Evolutionary conservation across 1,140 invertebrate species (phyloP).

Genomic region (Lineus longissimus): DNA sequence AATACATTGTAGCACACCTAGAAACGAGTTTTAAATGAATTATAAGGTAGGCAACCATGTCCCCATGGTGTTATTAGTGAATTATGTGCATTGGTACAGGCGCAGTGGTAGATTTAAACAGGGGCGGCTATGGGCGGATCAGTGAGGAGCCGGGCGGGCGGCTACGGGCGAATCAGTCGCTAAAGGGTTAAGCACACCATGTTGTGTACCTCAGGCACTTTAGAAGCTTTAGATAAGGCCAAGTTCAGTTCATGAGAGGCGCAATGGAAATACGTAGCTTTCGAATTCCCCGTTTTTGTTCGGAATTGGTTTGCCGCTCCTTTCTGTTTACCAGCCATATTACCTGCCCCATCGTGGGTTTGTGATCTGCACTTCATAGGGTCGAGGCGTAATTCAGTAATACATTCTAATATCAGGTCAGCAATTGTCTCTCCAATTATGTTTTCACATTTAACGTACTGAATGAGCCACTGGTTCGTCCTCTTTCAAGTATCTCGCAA

Average conservation of each 20-base stretch:
- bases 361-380: conserved; percentile 15
- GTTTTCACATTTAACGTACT: conserved; percentile 20
- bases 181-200: no score
- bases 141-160: no score
- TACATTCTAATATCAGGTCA: conserved; percentile 11
- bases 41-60: no score
- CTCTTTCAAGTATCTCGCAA: conserved; percentile 11
- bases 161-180: no score
- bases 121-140: no score
- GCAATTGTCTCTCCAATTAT: conserved; percentile 17
- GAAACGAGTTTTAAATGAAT: no score
- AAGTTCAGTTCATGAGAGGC: conserved; percentile 23
- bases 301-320: conserved; percentile 15
- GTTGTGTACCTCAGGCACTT: neutral
- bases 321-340: conserved; percentile 20
- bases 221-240: conserved; percentile 14
- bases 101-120: no score
- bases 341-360: conserved; percentile 24
- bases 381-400: conserved; percentile 11
- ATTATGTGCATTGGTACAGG: no score
- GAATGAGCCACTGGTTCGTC: conserved; percentile 11
- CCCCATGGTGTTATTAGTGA: no score
- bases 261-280: conserved; percentile 22
- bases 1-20: no score
- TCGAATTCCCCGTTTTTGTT: conserved; percentile 7